Base-by-base conservation (phyloP, 2,113 vertebrate genomes). In the Holacanthus passer region DNA sequence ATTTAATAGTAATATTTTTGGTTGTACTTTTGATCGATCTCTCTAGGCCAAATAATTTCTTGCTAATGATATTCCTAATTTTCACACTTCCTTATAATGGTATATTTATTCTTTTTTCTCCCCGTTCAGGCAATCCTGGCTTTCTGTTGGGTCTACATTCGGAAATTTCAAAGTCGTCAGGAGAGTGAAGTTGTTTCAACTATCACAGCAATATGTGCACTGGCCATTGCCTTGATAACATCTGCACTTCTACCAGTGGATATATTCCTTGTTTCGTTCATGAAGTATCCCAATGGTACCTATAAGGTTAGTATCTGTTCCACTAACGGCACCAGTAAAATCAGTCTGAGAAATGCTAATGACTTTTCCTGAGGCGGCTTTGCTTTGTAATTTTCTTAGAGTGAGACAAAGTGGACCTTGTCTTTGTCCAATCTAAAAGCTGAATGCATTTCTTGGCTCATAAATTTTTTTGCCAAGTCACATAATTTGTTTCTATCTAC, bases 131-230 rank as follows among this genome's bases (percentile, higher is more conserved):
- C 92, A 13, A 99, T 99, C 90, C 90, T 99, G 29, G 94, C 93
- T 37, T 99, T 99, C 91, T 99, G 97, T 87, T 99, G 99, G 99
- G 89, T 99, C 89, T 99, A 99, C 68, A 97, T 99, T 67, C 96
- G 99, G 37, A 98, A 97, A 90, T 99, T 98, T 89, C 98, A 99
- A 89, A 99, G 98, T 92, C 97, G 96, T 1, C 96, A 96, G 65
- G 97, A 99, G 93, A 99, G 99, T 41, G 98, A 99, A 91, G 98
- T 98, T 47, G 85, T 99, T 90, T 99, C 98, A 35, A 99, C 98
- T 7, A 97, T 99, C 69, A 99, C 98, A 16, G 97, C 98, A 31
- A 99, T 99, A 92, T 98, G 97, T 89, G 97, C 98, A 0, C 89
- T 99, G 83, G 97, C 99, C 1, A 92, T 99, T 55, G 98, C 98